Evolutionary conservation across 2,113 vertebrate species (phyloP).

Genomic region (Helogale parvula): DNA sequence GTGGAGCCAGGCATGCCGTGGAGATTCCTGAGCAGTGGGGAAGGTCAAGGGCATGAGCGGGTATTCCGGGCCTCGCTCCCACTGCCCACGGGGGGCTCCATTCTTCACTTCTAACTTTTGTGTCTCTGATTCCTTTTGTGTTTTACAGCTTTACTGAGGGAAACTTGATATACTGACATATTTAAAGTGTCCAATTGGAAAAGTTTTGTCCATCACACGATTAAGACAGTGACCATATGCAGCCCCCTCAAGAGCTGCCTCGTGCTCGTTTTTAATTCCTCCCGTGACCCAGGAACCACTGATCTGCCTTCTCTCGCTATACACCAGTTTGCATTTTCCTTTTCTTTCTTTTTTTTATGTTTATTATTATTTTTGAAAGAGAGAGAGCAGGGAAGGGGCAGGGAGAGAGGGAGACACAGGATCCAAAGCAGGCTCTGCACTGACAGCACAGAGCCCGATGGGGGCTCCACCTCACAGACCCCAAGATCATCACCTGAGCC

Average conservation of each 20-base stretch:
- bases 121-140: no score
- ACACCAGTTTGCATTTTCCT: neutral
- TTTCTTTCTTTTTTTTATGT: no score
- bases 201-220: neutral
- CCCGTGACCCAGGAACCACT: neutral
- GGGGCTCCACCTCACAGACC: no score
- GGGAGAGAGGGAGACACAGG: no score
- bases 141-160: neutral
- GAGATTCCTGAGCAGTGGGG: neutral
- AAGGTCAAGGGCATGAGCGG: neutral
- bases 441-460: no score
- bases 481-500: no score
- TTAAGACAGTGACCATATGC: neutral
- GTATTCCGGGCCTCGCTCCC: neutral
- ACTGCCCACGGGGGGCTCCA: neutral
- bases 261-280: neutral
- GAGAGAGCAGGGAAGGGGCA: no score
- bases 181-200: neutral
- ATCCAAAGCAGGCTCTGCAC: no score
- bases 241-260: neutral
- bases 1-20: rapidly evolving
- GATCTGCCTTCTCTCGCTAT: neutral
- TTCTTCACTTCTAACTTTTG: neutral
- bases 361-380: no score
- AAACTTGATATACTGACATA: neutral